Evolutionary conservation across 1,140 invertebrate genomes (phyloP).

Genomic region (Arctopsyche grandis): DNA sequence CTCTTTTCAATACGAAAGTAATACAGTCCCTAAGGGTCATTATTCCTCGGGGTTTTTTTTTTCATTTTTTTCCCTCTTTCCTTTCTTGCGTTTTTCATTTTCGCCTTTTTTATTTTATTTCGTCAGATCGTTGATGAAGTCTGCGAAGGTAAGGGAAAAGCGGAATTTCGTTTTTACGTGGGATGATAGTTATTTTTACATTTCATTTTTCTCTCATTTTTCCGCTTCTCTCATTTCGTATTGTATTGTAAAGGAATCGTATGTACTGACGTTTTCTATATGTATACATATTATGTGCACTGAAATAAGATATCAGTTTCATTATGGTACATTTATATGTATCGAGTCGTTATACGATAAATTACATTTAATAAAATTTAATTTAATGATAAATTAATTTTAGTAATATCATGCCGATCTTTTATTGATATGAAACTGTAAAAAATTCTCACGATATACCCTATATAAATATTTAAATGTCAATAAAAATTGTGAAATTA

Average conservation of each 20-base stretch:
- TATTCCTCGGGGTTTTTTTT: constrained; percentile 32
- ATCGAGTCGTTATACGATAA: too few species aligned
- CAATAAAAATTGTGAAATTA: too few species aligned
- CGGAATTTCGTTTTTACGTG: constrained; percentile 22
- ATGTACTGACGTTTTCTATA: neutral
- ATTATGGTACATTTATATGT: too few species aligned
- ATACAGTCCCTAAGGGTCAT: constrained; percentile 51
- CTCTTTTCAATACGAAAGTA: constrained; percentile 50
- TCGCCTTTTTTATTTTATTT: constrained; percentile 33
- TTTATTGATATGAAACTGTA: too few species aligned
- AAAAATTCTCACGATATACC: too few species aligned
- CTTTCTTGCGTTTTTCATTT: constrained; percentile 39
- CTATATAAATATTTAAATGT: too few species aligned
- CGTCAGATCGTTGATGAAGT: constrained; percentile 49
- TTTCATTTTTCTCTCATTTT: neutral
- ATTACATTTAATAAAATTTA: too few species aligned
- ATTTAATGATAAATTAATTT: too few species aligned
- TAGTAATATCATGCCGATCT: too few species aligned
- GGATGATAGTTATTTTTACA: neutral
- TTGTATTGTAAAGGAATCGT: neutral
- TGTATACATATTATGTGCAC: too few species aligned
- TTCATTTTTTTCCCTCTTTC: neutral
- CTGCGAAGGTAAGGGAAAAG: constrained; percentile 38
- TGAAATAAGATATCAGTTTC: too few species aligned
- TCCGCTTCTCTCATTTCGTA: neutral